Conservation (phyloP, 2,113 vertebrate genomes). For the Hydrolagus affinis region DNA sequence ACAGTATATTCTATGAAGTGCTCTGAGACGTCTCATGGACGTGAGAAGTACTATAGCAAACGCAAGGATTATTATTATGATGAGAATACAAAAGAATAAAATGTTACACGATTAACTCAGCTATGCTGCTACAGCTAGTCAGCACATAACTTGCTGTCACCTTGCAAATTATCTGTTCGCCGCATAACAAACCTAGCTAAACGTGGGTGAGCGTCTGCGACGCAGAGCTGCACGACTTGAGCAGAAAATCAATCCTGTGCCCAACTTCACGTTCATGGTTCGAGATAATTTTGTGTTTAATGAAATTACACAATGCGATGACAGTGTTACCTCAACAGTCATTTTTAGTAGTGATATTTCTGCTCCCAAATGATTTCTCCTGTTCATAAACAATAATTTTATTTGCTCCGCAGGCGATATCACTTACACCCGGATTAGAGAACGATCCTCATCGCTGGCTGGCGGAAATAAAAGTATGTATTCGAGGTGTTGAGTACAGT, state of each 20-base stretch:
- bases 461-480: constrained; percentile 83
- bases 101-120: too few relatives aligned
- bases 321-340: constrained; percentile 8
- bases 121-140: too few relatives aligned
- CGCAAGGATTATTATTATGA: too few relatives aligned
- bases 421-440: constrained; percentile 59
- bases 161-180: too few relatives aligned
- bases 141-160: too few relatives aligned
- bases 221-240: background rate
- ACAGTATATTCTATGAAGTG: too few relatives aligned
- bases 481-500: background rate
- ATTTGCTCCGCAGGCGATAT: constrained; percentile 61
- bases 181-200: too few relatives aligned
- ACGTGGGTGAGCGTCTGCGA: background rate
- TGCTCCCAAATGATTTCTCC: background rate
- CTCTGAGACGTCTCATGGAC: too few relatives aligned
- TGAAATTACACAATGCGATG: constrained; percentile 7
- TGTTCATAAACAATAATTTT: constrained; percentile 24
- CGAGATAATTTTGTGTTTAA: constrained; percentile 9
- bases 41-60: too few relatives aligned
- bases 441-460: constrained; percentile 82
- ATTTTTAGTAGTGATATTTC: constrained; percentile 4
- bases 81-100: too few relatives aligned
- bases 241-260: constrained; percentile 14
- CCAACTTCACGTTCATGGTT: background rate